Percentiles rank a stretch among this genome's conserved stretches.
phyloP scores from a whole-genome alignment of 2,888 invertebrate genomes.

The Slavum lentiscoides region DNA sequence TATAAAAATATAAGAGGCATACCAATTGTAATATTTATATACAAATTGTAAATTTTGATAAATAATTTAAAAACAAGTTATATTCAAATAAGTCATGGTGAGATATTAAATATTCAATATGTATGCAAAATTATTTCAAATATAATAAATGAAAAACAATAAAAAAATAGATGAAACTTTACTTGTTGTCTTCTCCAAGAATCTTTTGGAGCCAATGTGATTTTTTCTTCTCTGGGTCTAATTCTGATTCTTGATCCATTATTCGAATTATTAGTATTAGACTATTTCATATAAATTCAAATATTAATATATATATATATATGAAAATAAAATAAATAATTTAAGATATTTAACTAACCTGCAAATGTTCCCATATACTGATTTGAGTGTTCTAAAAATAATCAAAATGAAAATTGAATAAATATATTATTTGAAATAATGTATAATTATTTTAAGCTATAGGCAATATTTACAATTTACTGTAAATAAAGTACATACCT shows the following conservation, averaged over 20 bases:
- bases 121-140: neutral
- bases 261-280: neutral
- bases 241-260: constrained; percentile 5
- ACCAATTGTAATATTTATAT: too few species aligned
- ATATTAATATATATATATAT: neutral
- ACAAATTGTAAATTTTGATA: too few species aligned
- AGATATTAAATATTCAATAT: neutral
- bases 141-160: neutral
- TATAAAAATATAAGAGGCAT: too few species aligned
- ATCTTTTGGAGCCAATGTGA: constrained; percentile 38
- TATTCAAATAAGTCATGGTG: too few species aligned
- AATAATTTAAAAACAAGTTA: too few species aligned
- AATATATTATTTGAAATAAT: neutral
- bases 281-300: constrained; percentile 9
- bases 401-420: neutral
- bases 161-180: neutral
- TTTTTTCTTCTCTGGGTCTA: constrained; percentile 17
- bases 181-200: constrained; percentile 47
- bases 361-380: constrained; percentile 47
- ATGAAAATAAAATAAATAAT: neutral
- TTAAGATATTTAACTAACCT: constrained; percentile 24
- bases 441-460: neutral
- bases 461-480: neutral
- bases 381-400: constrained; percentile 25
- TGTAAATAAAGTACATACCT: constrained; percentile 13